Evolutionary conservation across 2,888 invertebrate species (phyloP), one percentile per base, ranked within the genome.

Genomic region (Neoscelio sp.): DNA sequence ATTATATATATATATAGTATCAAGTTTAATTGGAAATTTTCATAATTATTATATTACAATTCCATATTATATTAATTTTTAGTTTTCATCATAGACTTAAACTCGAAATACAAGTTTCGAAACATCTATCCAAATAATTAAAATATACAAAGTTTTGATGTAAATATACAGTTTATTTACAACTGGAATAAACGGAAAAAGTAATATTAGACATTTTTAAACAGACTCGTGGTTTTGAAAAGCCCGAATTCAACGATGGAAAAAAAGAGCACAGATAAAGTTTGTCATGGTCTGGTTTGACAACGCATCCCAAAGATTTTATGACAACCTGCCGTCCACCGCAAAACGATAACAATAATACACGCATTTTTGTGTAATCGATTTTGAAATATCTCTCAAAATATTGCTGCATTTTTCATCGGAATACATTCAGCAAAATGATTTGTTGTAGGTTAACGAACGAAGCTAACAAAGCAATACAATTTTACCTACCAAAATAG

Each of bases 351-450:
- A 58, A 26, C 26, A 54, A 15, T 54, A 58, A 58, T 10, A 28
- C 40, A 58, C 17, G 33, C 60, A 44, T 42, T 42, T 44, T 60
- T 6, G 30, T 44, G 60, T 33, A 44, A 60, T 60, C 44, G 44
- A 60, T 60, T 60, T 60, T 30, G 18, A 44, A 60, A 60, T 33
- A 60, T 42, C 60, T 33, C 26, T 42, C 23, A 28, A 58, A 58
- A 58, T 15, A 12, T 12, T 7, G 26, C 40, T 13, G 38, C 13
- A 35, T 54, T 54, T 38, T 54, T 54, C 23, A 54, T 23, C 15
- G 35, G 4, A 18, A 20, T 23, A 23, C 8, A 10, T 38, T 7
- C 35, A 10, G 15, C 12, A 35, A 38, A 13, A 8, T 23, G 54
- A 58, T 40, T 56, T 56, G 26, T 26, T 26, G 8, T 13, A 7